Evolutionary conservation across 2,888 invertebrate genomes (phyloP), one percentile per base, ranked within the genome.

Genomic region (Onthophagus sagittarius): DNA sequence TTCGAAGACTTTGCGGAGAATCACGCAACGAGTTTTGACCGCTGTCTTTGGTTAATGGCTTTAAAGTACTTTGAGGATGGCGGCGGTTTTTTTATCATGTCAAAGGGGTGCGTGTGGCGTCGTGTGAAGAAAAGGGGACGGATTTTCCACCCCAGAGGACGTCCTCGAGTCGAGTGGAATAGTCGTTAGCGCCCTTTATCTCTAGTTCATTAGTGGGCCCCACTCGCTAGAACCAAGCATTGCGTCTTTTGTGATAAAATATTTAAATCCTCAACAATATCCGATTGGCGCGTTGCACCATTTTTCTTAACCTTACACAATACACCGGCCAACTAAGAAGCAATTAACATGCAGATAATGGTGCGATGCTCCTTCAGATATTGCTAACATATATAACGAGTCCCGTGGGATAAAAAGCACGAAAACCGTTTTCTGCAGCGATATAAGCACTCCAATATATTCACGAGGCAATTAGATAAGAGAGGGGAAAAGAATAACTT

Each of bases 151-250:
- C 13, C 23, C 67, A 31, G 31, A 31, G n/a, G 31, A 67, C 70
- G 73, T 73, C 73, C 72, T 74, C 69, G 75, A 77, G 72, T 75
- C 74, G 76, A 75, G 76, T 72, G 74, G 75, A 77, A 77, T 77
- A 76, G 76, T 77, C 77, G 77, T 78, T 78, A 76, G 76, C 74
- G 76, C 75, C 73, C 76, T 79, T 79, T 79, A 79, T 79, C 79
- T 79, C 74, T 73, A 71, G 75, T 78, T 79, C 78, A 79, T 79
- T 79, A 78, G 77, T 72, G 77, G 77, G 75, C 65, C 63, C 72
- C 75, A 75, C 73, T 74, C 74, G 73, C 75, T 75, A 73, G 74
- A 74, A 77, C 75, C 75, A 71, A 74, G 74, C 71, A 67, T 65
- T 70, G 69, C 76, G 72, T 72, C 75, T 76, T 75, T 77, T 77